Conservation (phyloP, 2,113 vertebrate genomes). For the Ivindomyrus marchei region DNA sequence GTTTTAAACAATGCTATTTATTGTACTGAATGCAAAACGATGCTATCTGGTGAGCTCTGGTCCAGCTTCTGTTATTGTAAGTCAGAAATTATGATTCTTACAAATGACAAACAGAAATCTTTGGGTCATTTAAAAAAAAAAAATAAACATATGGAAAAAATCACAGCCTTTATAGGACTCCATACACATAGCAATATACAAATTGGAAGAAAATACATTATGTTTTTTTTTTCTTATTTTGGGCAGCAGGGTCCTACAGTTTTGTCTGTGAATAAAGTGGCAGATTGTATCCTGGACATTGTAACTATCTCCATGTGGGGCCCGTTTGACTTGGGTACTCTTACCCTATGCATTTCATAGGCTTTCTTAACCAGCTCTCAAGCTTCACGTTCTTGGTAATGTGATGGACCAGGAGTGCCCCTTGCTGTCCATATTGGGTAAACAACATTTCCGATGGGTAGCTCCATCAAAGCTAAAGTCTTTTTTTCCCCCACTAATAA, state of each 20-base stretch:
- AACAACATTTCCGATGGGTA: not conserved
- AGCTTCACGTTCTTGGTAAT: not conserved
- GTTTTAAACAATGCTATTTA: not conserved
- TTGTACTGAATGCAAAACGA: not conserved
- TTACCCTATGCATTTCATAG: not conserved
- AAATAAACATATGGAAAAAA: not conserved
- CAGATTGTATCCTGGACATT: not conserved
- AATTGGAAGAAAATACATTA: not conserved
- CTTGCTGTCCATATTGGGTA: conserved; percentile 43
- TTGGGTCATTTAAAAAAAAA: not conserved
- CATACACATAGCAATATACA: not conserved
- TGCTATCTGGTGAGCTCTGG: not conserved
- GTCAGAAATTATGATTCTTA: not conserved
- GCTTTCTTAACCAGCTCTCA: not conserved
- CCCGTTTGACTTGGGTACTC: not conserved
- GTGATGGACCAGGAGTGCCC: conserved; percentile 38
- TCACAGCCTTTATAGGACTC: not conserved
- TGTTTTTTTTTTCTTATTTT: not conserved
- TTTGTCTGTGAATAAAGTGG: not conserved
- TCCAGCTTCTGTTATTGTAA: not conserved
- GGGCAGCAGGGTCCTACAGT: not conserved
- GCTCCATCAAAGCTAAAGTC: not conserved
- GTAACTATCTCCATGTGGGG: not conserved
- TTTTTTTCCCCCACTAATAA: not conserved
- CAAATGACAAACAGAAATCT: not conserved